phyloP scores from a whole-genome alignment of 35 echinoderm and acorn worm species.

The Anneissia japonica region DNA sequence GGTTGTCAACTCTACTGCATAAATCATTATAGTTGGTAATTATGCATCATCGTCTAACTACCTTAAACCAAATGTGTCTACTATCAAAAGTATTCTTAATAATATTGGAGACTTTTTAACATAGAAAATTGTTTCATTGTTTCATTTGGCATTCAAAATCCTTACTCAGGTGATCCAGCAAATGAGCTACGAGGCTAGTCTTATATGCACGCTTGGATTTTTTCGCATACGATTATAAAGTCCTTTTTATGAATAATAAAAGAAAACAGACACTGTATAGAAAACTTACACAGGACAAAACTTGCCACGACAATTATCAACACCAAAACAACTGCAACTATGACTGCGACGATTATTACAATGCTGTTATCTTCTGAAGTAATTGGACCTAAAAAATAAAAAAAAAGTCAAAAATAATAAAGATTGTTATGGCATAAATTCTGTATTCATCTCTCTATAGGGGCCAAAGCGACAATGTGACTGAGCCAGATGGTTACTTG shows the following conservation, averaged over 20 bases:
- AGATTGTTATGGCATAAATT: background rate
- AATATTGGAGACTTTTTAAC: background rate
- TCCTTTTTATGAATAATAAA: background rate
- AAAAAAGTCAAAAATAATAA: background rate
- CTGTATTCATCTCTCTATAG: background rate
- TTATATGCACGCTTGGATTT: background rate
- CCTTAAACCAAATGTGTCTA: too few species aligned
- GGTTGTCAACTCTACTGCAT: too few species aligned
- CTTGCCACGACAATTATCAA: conserved; percentile 43
- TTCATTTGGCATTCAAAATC: background rate
- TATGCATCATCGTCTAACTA: too few species aligned
- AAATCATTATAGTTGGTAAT: too few species aligned
- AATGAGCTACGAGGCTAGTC: background rate
- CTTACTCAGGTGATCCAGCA: background rate
- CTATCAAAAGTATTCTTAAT: too few species aligned
- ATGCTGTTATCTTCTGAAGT: background rate
- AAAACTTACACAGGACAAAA: conserved; percentile 48
- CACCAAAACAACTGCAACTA: conserved; percentile 37
- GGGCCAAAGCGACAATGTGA: too few species aligned
- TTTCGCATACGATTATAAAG: background rate
- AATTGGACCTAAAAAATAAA: background rate
- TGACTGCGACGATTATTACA: conserved; percentile 33
- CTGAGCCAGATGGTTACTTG: too few species aligned
- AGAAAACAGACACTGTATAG: background rate
- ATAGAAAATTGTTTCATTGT: background rate